phyloP scores from a whole-genome alignment of 2,888 invertebrate genomes.

The Plusia festucae region DNA sequence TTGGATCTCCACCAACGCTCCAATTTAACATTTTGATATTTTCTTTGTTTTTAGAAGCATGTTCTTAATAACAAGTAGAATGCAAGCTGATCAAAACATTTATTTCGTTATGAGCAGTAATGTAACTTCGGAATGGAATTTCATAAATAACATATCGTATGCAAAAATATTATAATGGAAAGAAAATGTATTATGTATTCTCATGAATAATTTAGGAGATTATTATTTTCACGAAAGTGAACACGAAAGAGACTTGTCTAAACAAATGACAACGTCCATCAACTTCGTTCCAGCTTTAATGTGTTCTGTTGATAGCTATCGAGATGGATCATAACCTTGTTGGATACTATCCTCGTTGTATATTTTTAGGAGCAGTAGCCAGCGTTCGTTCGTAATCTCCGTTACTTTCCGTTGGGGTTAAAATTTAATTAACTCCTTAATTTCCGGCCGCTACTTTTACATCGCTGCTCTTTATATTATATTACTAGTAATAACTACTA shows the following conservation, averaged over 20 bases:
- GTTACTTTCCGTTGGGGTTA: background rate
- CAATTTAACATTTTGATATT: background rate
- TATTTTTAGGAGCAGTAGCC: background rate
- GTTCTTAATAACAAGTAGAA: no score
- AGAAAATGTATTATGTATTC: background rate
- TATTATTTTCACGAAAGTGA: background rate
- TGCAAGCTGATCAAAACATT: background rate
- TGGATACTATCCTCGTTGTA: background rate
- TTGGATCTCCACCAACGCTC: background rate
- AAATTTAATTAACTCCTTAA: background rate
- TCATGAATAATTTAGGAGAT: background rate
- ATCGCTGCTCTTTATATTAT: background rate
- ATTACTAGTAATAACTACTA: constrained; percentile 5
- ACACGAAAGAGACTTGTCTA: background rate
- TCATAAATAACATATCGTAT: background rate
- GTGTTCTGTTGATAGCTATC: background rate
- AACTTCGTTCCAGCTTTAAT: background rate
- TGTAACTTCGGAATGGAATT: background rate
- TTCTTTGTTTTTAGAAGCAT: no score
- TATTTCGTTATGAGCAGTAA: background rate
- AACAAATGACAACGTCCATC: background rate
- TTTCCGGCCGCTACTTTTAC: background rate
- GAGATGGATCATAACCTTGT: constrained; percentile 2
- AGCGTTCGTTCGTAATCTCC: background rate
- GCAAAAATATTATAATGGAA: background rate